Evolutionary conservation across 2,888 invertebrate genomes (phyloP).

Genomic region (Merodon equestris): DNA sequence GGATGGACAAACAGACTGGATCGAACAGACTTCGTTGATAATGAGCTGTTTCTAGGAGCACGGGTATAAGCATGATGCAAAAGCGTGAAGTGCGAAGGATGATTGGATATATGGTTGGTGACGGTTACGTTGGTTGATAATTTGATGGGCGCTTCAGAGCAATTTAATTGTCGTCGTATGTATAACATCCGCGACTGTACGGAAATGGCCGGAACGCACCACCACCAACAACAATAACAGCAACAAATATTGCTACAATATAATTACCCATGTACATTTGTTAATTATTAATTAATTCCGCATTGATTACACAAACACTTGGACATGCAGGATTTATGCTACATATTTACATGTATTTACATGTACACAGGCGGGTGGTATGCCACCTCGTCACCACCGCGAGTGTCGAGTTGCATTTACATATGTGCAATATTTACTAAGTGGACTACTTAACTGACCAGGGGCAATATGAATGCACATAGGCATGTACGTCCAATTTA

Average conservation of each 20-base stretch:
- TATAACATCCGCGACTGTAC: neutral
- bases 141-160: conserved; percentile 19
- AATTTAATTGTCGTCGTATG: conserved; percentile 30
- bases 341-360: too few relatives aligned
- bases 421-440: conserved; percentile 1
- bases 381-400: neutral
- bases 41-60: conserved; percentile 11
- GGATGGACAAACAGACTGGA: conserved; percentile 28
- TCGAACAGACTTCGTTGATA: conserved; percentile 9
- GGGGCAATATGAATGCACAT: too few relatives aligned
- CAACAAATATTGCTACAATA: conserved; percentile 33
- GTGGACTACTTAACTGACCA: conserved; percentile 39
- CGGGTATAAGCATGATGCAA: neutral
- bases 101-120: neutral
- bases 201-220: too few relatives aligned
- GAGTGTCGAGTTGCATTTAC: conserved; percentile 1
- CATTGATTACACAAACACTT: conserved; percentile 47
- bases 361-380: neutral
- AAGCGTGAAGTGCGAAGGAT: neutral
- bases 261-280: conserved; percentile 27
- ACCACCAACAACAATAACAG: conserved; percentile 2
- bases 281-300: conserved; percentile 62
- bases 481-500: conserved; percentile 2
- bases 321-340: neutral
- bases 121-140: neutral